A percentile compares a stretch with the other conserved stretches of the same genome.
These are phyloP conservation scores for Alca torda DNA, from an alignment of 2,797 vertebrate genomes.

Conservation along the genomic window DNA sequence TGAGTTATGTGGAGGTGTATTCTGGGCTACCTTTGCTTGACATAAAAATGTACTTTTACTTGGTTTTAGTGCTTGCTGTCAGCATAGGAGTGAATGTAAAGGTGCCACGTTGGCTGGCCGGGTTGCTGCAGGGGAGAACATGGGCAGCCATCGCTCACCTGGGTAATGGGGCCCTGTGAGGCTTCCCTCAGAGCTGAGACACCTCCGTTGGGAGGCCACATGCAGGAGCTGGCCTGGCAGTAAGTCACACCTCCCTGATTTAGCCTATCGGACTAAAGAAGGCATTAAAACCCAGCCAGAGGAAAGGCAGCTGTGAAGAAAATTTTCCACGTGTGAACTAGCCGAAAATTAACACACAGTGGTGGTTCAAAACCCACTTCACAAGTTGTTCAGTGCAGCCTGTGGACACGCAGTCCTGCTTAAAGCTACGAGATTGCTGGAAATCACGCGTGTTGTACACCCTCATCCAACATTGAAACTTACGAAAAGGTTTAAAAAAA, in stretches of 20 bases:
- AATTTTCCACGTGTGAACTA: background rate
- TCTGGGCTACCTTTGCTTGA: background rate
- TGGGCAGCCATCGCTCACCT: rapidly evolving
- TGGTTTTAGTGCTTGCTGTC: background rate
- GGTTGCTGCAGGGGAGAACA: too few species aligned
- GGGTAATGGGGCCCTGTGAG: too few species aligned
- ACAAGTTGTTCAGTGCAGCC: rapidly evolving
- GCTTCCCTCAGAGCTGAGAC: background rate
- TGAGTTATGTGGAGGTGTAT: rapidly evolving
- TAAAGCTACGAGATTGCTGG: background rate
- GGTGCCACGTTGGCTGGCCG: rapidly evolving
- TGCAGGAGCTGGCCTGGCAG: background rate
- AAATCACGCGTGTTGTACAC: rapidly evolving
- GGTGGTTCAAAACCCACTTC: background rate
- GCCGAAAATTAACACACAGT: rapidly evolving
- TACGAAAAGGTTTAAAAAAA: background rate
- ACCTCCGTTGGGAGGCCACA: background rate
- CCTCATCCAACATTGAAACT: background rate
- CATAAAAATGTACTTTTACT: background rate
- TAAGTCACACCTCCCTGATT: too few species aligned
- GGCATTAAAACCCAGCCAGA: background rate
- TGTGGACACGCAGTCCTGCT: rapidly evolving
- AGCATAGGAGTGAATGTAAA: background rate
- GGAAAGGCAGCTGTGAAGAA: background rate
- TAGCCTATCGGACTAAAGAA: background rate